Conservation (phyloP, 1,140 invertebrate species). For the Nephotettix cincticeps region DNA sequence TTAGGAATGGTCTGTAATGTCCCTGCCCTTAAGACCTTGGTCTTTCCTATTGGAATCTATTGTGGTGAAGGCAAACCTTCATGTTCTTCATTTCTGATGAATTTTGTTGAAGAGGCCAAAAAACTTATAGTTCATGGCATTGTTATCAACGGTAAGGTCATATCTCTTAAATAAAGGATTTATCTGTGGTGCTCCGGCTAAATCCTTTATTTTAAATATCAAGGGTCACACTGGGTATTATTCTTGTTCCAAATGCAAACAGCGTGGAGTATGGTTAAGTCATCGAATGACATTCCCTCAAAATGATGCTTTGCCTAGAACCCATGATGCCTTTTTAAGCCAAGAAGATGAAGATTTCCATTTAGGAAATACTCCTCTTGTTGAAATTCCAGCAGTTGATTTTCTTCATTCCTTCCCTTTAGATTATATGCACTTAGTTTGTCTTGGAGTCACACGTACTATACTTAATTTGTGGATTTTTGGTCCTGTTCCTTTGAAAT, state of each 20-base stretch:
- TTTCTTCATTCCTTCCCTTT: conserved; percentile 39
- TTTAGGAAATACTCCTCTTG: not conserved
- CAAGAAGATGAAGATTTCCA: not conserved
- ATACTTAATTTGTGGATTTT: conserved; percentile 43
- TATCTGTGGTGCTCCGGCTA: conserved; percentile 48
- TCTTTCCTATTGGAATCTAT: not conserved
- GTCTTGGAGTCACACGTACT: conserved; percentile 42
- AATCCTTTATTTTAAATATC: conserved; percentile 43
- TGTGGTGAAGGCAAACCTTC: not conserved
- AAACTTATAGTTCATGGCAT: too few relatives aligned
- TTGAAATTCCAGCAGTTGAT: conserved; percentile 21
- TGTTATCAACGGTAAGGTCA: conserved; percentile 34
- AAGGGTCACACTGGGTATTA: conserved; percentile 46
- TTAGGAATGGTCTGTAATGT: conserved; percentile 13
- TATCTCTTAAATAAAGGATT: too few relatives aligned
- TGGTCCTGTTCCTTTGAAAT: not conserved
- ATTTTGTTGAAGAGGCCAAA: not conserved
- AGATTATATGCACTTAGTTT: conserved; percentile 46
- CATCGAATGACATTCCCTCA: conserved; percentile 39
- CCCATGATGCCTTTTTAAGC: not conserved
- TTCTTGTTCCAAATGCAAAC: conserved; percentile 45
- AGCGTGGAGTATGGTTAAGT: conserved; percentile 37
- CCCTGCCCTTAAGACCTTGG: not conserved
- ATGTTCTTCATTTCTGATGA: not conserved
- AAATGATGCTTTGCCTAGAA: not conserved